Evolutionary conservation across 1,140 invertebrate genomes (phyloP), one percentile per base, ranked within the genome.

Genomic region (Nasonia longicornis): DNA sequence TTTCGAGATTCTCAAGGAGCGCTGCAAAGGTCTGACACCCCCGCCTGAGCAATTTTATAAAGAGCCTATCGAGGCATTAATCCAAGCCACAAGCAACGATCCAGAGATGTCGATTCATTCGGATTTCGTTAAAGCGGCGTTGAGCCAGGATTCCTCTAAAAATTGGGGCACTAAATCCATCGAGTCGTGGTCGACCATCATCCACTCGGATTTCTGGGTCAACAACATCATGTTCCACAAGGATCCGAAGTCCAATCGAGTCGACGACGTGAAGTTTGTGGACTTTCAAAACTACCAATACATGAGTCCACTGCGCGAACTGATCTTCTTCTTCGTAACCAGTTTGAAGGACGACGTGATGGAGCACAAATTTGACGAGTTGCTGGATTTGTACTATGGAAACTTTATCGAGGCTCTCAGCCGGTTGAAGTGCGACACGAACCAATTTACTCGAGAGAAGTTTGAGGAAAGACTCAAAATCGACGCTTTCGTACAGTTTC

Each of bases 231-330:
- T 94, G 87, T 91, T 92, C 73, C 88, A 86, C 4, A 73, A 85
- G 10, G 85, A 90, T 83, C 83, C 85, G 10, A 58, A 77, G 2
- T 52, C 66, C 7, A 89, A 87, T 0, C 78, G 86, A 31, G 89
- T 92, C 0, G 82, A 88, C 0, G 89, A 91, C 58, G 83, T 93
- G 7, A 94, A 93, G 87, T 92, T 94, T 48, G 89, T 94, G 0
- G 94, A 94, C 84, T 93, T 94, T 77, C 94, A 94, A 87, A 91
- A 93, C 22, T 91, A 92, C 38, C 84, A 92, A 22, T 92, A 92
- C 72, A 87, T 89, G 14, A 93, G 91, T 22, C 87, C 92, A 12
- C 77, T 91, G 0, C 87, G 92, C 7, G 94, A 94, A 84, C 77
- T 94, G 7, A 85, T 92, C 0, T 94, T 94, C 76, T 92, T 93